A percentile compares a stretch with the other conserved stretches of the same genome.
phyloP scores from a whole-genome alignment of 2,888 invertebrate species.

The Cosmia trapezina region DNA sequence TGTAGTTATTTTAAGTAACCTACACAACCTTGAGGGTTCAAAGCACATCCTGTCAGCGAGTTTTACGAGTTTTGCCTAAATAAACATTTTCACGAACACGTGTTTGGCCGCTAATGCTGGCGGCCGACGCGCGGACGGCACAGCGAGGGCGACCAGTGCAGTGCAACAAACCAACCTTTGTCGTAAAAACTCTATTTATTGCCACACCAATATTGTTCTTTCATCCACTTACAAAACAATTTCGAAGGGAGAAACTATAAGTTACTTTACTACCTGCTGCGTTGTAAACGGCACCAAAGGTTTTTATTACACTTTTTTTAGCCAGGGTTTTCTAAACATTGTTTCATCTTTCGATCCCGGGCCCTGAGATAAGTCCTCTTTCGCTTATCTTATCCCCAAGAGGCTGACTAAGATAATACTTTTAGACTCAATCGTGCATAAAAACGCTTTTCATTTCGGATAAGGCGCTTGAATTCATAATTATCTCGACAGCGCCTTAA shows the following conservation, averaged over 20 bases:
- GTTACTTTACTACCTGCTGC: conserved; percentile 82
- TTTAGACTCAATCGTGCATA: conserved; percentile 66
- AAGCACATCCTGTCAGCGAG: conserved; percentile 86
- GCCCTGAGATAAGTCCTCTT: conserved; percentile 79
- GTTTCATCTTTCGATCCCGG: conserved; percentile 75
- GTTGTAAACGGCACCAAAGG: conserved; percentile 75
- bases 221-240: conserved; percentile 78
- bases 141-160: conserved; percentile 68
- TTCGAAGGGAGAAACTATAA: conserved; percentile 71
- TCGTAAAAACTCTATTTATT: conserved; percentile 81
- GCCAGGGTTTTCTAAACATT: conserved; percentile 81
- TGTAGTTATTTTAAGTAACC: conserved; percentile 77
- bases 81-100: conserved; percentile 86
- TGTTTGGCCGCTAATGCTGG: conserved; percentile 81
- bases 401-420: conserved; percentile 78
- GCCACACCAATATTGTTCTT: conserved; percentile 80
- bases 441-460: conserved; percentile 60
- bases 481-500: conserved; percentile 51
- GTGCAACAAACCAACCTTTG: conserved; percentile 71
- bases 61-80: conserved; percentile 88
- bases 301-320: conserved; percentile 79
- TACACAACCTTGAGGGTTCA: conserved; percentile 87
- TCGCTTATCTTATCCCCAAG: conserved; percentile 83
- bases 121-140: conserved; percentile 42
- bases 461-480: conserved; percentile 47